phyloP scores from a whole-genome alignment of 2,113 vertebrate species.

The Micronycteris hirsuta region DNA sequence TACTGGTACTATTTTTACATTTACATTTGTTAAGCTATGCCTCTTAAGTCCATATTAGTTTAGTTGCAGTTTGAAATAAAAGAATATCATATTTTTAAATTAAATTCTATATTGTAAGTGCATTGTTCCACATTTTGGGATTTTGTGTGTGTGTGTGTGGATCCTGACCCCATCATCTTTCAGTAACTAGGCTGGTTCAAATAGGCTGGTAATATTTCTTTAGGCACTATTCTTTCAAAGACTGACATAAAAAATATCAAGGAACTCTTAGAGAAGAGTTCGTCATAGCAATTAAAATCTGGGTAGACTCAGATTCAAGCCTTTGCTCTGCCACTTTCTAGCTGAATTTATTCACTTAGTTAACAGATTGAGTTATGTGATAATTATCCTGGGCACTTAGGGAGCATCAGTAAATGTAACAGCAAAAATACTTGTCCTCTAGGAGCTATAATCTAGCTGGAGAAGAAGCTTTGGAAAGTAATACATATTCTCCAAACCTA shows the following conservation, averaged over 20 bases:
- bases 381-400: background rate
- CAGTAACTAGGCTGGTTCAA: background rate
- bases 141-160: background rate
- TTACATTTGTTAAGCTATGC: slow-evolving; percentile 14
- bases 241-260: background rate
- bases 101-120: background rate
- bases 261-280: background rate
- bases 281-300: background rate
- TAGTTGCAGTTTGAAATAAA: slow-evolving; percentile 16
- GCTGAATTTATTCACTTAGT: background rate
- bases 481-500: background rate
- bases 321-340: background rate
- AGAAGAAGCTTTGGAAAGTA: background rate
- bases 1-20: slow-evolving; percentile 33
- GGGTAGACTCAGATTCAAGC: background rate
- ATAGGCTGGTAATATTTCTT: background rate
- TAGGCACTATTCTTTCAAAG: slow-evolving; percentile 6
- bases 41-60: slow-evolving; percentile 1
- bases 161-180: background rate
- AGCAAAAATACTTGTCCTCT: background rate
- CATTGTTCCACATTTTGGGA: background rate
- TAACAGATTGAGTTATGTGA: background rate
- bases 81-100: background rate
- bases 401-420: background rate
- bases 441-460: background rate